Base-by-base conservation (phyloP, 2,797 vertebrate species). In the Vipera ursinii region DNA sequence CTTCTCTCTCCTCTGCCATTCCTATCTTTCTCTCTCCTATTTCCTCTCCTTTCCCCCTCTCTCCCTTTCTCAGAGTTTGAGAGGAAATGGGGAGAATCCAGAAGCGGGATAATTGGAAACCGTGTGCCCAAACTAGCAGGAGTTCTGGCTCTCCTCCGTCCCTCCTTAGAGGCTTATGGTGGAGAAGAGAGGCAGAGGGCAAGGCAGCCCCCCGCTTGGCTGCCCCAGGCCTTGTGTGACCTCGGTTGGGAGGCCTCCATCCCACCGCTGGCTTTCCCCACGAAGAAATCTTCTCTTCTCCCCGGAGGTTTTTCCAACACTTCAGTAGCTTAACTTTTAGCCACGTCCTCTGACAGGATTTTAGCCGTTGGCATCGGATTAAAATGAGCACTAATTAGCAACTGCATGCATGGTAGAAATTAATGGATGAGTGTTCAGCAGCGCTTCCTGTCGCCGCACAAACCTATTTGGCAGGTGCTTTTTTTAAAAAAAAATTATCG, bases 91-190 rank as follows among this genome's bases (percentile, higher is more conserved):
- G 88, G 44, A 95, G 91, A 90, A 28, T 94, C 93, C 88, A 92
- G 92, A 0, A 57, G 93, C 94, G 91, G 82, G 95, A 95, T 96
- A 95, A 95, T 96, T 96, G 94, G 95, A 91, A 95, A 95, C 94
- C 95, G 94, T 95, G 96, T 94, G 95, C 96, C 95, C 95, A 95
- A 96, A 95, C 94, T 95, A 97, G 96, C 95, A 92, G 0, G 28
- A 0, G 22, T 95, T 90, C 96, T 96, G 96, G 96, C 95, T 94
- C 97, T 95, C 95, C 93, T 93, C 32, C 32, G 32, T 32, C 32
- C 32, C 32, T 90, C 95, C 95, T 32, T 96, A 93, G 86, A 91
- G 87, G 89, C 95, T 96, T 94, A 95, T 93, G 61, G 95, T 92
- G 90, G 95, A 59, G 28, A 96, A 96, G 91, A 91, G 96, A 96